Conservation (phyloP, 2,888 invertebrate species). For the Pimpla rufipes region DNA sequence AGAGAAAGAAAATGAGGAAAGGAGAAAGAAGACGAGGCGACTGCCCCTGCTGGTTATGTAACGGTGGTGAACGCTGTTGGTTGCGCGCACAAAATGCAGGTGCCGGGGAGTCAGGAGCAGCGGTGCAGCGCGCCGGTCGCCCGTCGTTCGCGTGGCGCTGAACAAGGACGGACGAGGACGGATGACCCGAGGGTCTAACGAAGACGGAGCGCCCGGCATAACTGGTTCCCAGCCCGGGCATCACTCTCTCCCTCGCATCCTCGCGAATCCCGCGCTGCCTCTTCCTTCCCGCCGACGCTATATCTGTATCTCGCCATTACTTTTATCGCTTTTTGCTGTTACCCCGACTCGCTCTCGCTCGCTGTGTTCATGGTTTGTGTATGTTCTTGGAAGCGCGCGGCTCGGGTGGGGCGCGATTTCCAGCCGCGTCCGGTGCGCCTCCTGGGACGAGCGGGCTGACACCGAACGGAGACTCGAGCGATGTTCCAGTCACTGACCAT, state of each 20-base stretch:
- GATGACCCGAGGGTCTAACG: conserved; percentile 63
- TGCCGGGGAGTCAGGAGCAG: conserved; percentile 74
- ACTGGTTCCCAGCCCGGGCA: conserved; percentile 56
- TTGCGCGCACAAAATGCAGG: conserved; percentile 79
- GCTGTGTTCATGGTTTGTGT: background rate
- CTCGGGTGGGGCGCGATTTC: background rate
- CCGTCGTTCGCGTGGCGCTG: conserved; percentile 83
- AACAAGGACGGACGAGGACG: conserved; percentile 68
- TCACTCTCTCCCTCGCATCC: conserved; percentile 43
- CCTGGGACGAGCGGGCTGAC: conserved; percentile 18
- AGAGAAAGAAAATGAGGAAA: conserved; percentile 60
- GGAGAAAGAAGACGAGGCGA: conserved; percentile 48
- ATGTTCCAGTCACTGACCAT: conserved; percentile 25
- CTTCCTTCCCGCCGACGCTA: conserved; percentile 50
- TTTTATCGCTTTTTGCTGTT: conserved; percentile 59
- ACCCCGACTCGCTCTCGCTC: conserved; percentile 65
- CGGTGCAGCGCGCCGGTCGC: conserved; percentile 75
- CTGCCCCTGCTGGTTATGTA: conserved; percentile 58
- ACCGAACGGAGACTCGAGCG: conserved; percentile 8
- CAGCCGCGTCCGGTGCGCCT: conserved; percentile 6
- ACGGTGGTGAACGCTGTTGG: conserved; percentile 60
- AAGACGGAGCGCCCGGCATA: conserved; percentile 58
- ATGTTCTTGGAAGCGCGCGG: background rate
- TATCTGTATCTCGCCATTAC: conserved; percentile 48
- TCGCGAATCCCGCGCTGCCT: conserved; percentile 7